Evolutionary conservation across 2,113 vertebrate genomes (phyloP), one percentile per base, ranked within the genome.

Genomic region (Cyanocitta stelleri): DNA sequence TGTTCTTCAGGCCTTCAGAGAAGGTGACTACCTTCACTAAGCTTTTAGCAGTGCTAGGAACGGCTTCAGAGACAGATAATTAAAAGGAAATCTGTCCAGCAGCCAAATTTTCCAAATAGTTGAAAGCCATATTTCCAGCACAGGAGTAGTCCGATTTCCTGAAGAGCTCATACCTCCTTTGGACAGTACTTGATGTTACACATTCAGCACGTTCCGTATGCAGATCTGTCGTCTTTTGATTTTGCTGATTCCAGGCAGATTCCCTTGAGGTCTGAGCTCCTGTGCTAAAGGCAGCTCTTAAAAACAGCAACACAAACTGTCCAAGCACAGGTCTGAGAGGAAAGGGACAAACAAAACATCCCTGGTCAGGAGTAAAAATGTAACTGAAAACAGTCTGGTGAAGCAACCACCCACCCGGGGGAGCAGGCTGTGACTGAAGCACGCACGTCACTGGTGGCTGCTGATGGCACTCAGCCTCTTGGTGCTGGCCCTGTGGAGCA

Each of bases 101-200:
- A 84, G 16, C 12, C 64, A 41, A 8, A 46, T 59, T 90, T 82
- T 67, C 71, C 43, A 30, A 27, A 67, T 7, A 90, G 30, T 1
- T 51, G 63, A 73, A 64, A 82, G 84, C 7, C 44, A 61, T 27
- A 54, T 75, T 71, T 79, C 69, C 58, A 93, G 56, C 39, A 59
- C 24, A 84, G 64, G 37, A 90, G 69, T 52, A 76, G 16, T 35
- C 23, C 39, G 39, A 59, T 73, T 80, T 91, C 79, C 68, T 91
- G 39, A 67, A 80, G 51, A 94, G 46, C 39, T 83, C 51, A 0
- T 37, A 13, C 48, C 63, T 91, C 58, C 81, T 49, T 76, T 22
- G 61, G 49, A 49, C 54, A 52, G 46, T 54, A 23, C 1, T 0
- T 78, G 74, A 75, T 0, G 0, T 56, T 76, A 52, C 74, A 49